Evolutionary conservation across 2,888 invertebrate species (phyloP).

Genomic region (Hirtodrosophila cameraria): DNA sequence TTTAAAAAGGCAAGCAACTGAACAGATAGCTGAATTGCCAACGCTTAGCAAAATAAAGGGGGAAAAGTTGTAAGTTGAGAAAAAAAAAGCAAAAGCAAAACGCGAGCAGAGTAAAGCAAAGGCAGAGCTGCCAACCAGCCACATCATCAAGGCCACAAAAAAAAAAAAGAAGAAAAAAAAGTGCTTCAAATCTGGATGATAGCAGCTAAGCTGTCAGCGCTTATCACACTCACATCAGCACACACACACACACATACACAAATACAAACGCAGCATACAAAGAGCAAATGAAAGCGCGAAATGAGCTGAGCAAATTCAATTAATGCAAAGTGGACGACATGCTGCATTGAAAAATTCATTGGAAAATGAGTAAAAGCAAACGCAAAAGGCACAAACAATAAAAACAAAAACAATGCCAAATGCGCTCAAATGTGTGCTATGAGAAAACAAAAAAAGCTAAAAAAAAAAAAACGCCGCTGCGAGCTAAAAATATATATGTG

Average conservation of each 20-base stretch:
- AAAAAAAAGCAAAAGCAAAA: not conserved
- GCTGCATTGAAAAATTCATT: slow-evolving; percentile 39
- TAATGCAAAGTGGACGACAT: slow-evolving; percentile 26
- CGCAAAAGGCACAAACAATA: slow-evolving; percentile 13
- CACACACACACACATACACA: slow-evolving; percentile 1
- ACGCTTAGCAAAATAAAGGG: too few relatives aligned
- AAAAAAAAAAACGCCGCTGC: slow-evolving; percentile 16
- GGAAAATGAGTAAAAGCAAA: slow-evolving; percentile 23
- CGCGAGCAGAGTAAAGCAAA: not conserved
- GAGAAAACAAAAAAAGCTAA: slow-evolving; percentile 12
- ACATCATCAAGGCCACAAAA: slow-evolving; percentile 51
- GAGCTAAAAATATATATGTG: slow-evolving; percentile 28
- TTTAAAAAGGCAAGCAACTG: too few relatives aligned
- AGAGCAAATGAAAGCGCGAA: slow-evolving; percentile 4
- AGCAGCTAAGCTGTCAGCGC: slow-evolving; percentile 23
- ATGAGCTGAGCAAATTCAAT: slow-evolving; percentile 34
- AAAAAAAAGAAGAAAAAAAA: too few relatives aligned
- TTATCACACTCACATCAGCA: slow-evolving; percentile 7
- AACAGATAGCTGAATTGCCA: too few relatives aligned
- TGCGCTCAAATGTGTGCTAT: slow-evolving; percentile 63
- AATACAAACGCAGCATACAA: not conserved
- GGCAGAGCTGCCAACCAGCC: too few relatives aligned
- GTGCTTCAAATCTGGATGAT: slow-evolving; percentile 15
- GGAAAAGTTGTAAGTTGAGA: not conserved
- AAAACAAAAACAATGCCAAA: slow-evolving; percentile 3